Evolutionary conservation across 2,113 vertebrate species (phyloP).

Genomic region (Istiophorus platypterus): DNA sequence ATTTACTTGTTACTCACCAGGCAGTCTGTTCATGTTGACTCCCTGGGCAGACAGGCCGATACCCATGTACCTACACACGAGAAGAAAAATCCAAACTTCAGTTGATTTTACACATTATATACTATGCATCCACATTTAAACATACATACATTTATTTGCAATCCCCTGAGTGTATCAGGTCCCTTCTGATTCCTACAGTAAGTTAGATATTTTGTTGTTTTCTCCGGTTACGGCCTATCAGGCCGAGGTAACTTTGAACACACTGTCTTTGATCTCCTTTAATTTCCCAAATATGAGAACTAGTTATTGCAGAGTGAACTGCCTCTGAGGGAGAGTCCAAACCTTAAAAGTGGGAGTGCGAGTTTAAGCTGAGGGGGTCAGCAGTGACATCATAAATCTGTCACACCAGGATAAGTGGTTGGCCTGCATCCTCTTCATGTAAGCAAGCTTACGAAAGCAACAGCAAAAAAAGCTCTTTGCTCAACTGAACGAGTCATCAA

Average conservation of each 20-base stretch:
- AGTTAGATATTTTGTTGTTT: neutral
- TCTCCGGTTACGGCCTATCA: neutral
- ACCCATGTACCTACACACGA: slow-evolving; percentile 95
- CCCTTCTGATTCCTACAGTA: neutral
- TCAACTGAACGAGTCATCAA: slow-evolving; percentile 11
- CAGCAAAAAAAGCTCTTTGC: slow-evolving; percentile 1
- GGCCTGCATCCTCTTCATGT: slow-evolving; percentile 24
- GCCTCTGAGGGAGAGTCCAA: neutral
- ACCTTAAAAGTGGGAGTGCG: neutral
- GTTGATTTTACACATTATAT: neutral
- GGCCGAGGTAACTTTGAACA: slow-evolving; percentile 7
- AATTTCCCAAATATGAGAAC: neutral
- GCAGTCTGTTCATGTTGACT: slow-evolving; percentile 99
- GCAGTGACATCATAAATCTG: slow-evolving; percentile 4
- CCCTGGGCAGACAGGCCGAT: slow-evolving; percentile 98
- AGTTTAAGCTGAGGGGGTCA: slow-evolving; percentile 11
- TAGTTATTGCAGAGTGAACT: neutral
- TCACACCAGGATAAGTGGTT: slow-evolving; percentile 2
- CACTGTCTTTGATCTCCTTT: slow-evolving; percentile 22
- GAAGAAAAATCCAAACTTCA: neutral
- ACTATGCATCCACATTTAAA: neutral
- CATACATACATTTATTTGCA: neutral
- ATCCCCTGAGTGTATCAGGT: neutral
- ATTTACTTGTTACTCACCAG: slow-evolving; percentile 88
- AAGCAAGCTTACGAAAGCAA: neutral